These are phyloP conservation scores for Salminus brasiliensis DNA, from an alignment of 2,113 vertebrate species.

Conservation along the genomic window DNA sequence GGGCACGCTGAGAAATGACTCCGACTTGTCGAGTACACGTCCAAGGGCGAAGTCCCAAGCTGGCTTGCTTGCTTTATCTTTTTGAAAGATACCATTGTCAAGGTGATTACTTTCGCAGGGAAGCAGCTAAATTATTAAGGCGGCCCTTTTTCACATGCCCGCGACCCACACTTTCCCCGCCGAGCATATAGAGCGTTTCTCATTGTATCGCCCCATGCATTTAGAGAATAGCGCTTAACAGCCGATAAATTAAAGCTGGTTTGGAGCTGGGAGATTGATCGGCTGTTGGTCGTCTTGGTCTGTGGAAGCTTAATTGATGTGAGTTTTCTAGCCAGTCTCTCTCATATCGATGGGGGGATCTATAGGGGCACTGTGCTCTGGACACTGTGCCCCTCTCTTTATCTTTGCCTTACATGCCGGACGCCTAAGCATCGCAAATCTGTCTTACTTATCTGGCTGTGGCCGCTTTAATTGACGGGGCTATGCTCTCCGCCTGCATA, in stretches of 20 bases:
- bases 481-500: conserved; percentile 23
- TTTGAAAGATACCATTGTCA: neutral
- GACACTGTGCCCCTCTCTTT: neutral
- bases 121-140: conserved; percentile 1
- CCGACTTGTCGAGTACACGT: neutral
- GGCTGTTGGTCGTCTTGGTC: neutral
- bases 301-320: conserved; percentile 35
- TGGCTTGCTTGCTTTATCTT: neutral
- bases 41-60: neutral
- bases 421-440: conserved; percentile 1
- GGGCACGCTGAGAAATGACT: neutral
- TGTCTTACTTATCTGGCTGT: conserved; percentile 37
- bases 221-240: conserved; percentile 13
- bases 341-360: conserved; percentile 11
- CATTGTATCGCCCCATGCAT: neutral
- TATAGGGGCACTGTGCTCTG: neutral
- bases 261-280: conserved; percentile 9
- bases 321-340: conserved; percentile 19
- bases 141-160: neutral
- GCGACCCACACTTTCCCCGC: neutral
- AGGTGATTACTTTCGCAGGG: conserved; percentile 7
- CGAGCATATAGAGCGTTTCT: neutral
- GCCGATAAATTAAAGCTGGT: neutral
- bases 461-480: conserved; percentile 33
- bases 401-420: neutral